These are phyloP conservation scores for Apogon hyalosoma DNA, from an alignment of 2,797 vertebrate species.

Conservation along the genomic window DNA sequence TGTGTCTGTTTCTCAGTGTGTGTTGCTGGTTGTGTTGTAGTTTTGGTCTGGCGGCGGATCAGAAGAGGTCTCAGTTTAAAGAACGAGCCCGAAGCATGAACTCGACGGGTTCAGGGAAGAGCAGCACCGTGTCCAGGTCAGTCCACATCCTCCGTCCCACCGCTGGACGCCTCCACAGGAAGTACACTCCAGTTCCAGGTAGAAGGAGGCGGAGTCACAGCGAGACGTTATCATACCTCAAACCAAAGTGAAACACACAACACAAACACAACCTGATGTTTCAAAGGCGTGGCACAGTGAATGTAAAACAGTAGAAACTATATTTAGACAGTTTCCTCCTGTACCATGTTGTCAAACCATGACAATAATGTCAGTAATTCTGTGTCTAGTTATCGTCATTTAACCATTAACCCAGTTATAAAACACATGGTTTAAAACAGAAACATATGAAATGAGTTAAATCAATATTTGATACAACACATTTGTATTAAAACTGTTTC, in stretches of 20 bases:
- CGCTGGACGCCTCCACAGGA: constrained; percentile 20
- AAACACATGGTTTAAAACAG: no score
- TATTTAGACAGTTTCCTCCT: no score
- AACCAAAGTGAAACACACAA: constrained; percentile 3
- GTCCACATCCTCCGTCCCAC: constrained; percentile 29
- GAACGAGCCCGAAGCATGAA: constrained; percentile 96
- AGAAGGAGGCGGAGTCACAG: constrained; percentile 8
- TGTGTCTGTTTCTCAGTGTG: background rate
- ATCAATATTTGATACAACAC: no score
- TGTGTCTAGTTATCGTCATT: no score
- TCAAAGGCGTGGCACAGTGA: no score
- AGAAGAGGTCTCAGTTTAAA: constrained; percentile 92
- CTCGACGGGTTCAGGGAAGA: constrained; percentile 96
- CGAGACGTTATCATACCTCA: constrained; percentile 23
- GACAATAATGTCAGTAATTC: no score
- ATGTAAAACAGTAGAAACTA: no score
- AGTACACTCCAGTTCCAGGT: constrained; percentile 7
- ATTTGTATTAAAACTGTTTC: no score
- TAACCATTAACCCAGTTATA: no score
- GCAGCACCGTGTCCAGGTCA: constrained; percentile 95
- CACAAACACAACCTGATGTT: background rate
- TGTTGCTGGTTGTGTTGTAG: constrained; percentile 25
- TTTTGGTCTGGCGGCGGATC: constrained; percentile 82
- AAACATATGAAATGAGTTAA: no score
- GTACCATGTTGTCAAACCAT: no score